Evolutionary conservation across 2,888 invertebrate genomes (phyloP).

Genomic region (Ophion ventricosus): DNA sequence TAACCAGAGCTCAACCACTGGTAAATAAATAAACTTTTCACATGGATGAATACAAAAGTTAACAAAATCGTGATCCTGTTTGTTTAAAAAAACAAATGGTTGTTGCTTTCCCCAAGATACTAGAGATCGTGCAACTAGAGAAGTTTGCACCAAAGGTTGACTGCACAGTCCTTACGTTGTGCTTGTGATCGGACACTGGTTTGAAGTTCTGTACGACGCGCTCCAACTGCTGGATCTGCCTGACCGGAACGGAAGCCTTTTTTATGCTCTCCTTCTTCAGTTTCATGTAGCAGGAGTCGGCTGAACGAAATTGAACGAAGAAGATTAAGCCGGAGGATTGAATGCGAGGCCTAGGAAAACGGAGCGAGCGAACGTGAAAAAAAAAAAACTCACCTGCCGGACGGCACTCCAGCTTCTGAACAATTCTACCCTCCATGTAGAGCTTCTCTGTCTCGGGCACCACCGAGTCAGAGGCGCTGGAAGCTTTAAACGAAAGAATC

Average conservation of each 20-base stretch:
- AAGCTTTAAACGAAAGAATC: constrained; percentile 49
- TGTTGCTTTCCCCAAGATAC: neutral
- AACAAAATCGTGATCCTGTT: no score
- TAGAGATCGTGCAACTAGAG: neutral
- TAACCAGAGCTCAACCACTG: no score
- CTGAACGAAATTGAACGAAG: constrained; percentile 74
- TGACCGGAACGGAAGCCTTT: constrained; percentile 93
- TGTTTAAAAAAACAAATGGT: neutral
- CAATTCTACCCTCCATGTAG: constrained; percentile 96
- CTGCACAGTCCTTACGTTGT: constrained; percentile 88
- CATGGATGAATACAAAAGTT: no score
- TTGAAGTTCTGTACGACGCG: constrained; percentile 95
- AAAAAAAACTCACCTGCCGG: constrained; percentile 87
- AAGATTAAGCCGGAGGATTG: neutral
- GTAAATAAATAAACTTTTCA: no score
- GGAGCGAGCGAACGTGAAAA: neutral
- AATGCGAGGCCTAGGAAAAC: no score
- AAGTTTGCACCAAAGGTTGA: neutral
- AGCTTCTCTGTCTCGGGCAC: constrained; percentile 92
- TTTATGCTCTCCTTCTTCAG: constrained; percentile 94
- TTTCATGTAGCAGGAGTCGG: constrained; percentile 95
- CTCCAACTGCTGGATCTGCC: constrained; percentile 94
- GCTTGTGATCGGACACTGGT: constrained; percentile 95
- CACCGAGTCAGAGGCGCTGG: constrained; percentile 85
- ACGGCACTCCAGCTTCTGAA: constrained; percentile 97